Evolutionary conservation across 2,797 vertebrate species (phyloP).

Genomic region (Avahi laniger): DNA sequence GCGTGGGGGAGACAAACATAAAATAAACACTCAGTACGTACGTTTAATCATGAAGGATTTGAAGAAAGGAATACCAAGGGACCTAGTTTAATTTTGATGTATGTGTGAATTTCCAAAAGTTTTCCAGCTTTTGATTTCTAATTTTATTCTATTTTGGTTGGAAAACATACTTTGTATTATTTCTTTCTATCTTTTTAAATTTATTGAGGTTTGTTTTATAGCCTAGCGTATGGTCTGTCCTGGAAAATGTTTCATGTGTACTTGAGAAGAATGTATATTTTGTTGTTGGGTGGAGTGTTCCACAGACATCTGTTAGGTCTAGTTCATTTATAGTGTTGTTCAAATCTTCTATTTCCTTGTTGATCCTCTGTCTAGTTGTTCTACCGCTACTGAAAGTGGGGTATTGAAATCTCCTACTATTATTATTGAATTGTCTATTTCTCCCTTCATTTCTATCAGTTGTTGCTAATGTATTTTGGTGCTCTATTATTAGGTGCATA

Average conservation of each 20-base stretch:
- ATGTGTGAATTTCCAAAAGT: not conserved
- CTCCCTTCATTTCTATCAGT: not conserved
- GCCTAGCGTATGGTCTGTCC: not conserved
- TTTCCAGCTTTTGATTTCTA: not conserved
- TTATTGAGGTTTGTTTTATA: not conserved
- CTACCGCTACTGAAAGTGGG: not conserved
- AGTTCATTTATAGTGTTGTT: not conserved
- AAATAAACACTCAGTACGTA: not conserved
- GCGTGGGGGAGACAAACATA: not conserved
- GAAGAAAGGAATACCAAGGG: not conserved
- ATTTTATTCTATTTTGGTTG: not conserved
- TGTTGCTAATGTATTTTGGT: slow-evolving; percentile 22
- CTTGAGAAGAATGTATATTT: not conserved
- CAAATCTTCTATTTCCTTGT: not conserved
- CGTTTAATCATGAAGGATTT: not conserved
- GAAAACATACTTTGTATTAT: not conserved
- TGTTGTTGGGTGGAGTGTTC: not conserved
- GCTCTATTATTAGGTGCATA: not conserved
- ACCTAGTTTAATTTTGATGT: not conserved
- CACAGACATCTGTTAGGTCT: not conserved
- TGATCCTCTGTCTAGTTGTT: not conserved
- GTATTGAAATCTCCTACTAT: not conserved
- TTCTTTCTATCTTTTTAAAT: not conserved
- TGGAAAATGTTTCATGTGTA: not conserved
- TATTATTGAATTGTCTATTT: not conserved